Conservation (phyloP, 2,888 invertebrate species). For the Caradrina kadenii region DNA sequence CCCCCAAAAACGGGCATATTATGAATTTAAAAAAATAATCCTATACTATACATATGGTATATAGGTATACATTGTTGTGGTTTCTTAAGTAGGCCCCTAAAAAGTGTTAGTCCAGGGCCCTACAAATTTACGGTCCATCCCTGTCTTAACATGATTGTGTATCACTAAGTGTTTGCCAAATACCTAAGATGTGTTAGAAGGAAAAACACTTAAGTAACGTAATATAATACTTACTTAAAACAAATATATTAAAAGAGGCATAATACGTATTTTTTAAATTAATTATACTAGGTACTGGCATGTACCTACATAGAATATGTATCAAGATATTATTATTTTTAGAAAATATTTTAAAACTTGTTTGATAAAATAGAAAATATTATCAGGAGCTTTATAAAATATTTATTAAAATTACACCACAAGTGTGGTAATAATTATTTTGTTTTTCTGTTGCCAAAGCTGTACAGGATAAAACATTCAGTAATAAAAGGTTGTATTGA, state of each 20-base stretch:
- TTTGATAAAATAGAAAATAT: slow-evolving; percentile 3
- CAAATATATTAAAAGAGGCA: slow-evolving; percentile 19
- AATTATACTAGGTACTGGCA: neutral
- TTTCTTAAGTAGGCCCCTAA: too few relatives aligned
- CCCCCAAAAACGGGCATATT: too few relatives aligned
- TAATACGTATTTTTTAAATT: slow-evolving; percentile 14
- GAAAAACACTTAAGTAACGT: too few relatives aligned
- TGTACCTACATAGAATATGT: neutral
- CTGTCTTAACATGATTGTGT: too few relatives aligned
- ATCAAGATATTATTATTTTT: slow-evolving; percentile 6
- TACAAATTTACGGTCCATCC: too few relatives aligned
- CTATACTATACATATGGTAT: too few relatives aligned
- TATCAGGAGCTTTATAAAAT: too few relatives aligned
- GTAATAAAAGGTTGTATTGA: neutral
- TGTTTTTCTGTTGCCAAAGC: neutral
- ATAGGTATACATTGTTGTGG: too few relatives aligned
- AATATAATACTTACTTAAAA: neutral
- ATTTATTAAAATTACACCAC: neutral
- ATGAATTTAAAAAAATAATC: too few relatives aligned
- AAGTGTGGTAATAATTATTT: neutral
- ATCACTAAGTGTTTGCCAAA: neutral
- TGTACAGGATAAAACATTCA: neutral
- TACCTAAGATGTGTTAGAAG: neutral
- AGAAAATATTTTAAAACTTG: neutral
- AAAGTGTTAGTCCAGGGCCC: too few relatives aligned